These are phyloP conservation scores for Popillia japonica DNA, from an alignment of 1,140 invertebrate species.

Conservation along the genomic window DNA sequence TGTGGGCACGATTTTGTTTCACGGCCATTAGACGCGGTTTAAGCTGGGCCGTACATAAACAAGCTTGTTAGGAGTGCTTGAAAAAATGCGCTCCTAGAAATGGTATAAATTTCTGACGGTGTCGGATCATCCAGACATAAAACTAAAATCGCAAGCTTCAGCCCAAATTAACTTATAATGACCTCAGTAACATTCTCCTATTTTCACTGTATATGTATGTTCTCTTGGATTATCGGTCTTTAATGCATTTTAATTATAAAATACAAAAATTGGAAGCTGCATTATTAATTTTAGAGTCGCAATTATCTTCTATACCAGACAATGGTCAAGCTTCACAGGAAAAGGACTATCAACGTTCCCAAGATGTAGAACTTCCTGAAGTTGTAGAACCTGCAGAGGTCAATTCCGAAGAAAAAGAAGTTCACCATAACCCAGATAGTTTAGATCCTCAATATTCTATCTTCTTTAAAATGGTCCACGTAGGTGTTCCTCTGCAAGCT, in stretches of 20 bases:
- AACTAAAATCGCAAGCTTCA: conserved; percentile 87
- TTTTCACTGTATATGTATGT: too few relatives aligned
- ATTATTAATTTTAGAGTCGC: conserved; percentile 85
- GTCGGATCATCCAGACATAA: too few relatives aligned
- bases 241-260: conserved; percentile 82
- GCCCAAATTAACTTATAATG: too few relatives aligned
- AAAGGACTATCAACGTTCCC: conserved; percentile 40
- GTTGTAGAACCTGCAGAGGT: conserved; percentile 52
- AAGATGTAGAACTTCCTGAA: conserved; percentile 46
- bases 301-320: conserved; percentile 77
- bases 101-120: too few relatives aligned
- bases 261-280: conserved; percentile 87
- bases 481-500: conserved; percentile 81
- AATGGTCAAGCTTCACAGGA: background rate
- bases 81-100: too few relatives aligned
- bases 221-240: too few relatives aligned
- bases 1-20: too few relatives aligned
- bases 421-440: conserved; percentile 32
- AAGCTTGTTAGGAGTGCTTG: too few relatives aligned
- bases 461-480: conserved; percentile 88
- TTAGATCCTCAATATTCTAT: conserved; percentile 76
- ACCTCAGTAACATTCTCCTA: too few relatives aligned
- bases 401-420: conserved; percentile 5
- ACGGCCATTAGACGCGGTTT: too few relatives aligned
- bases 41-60: too few relatives aligned